These are phyloP conservation scores for Tringa solitaria DNA, from an alignment of 2,113 vertebrate species.

Conservation along the genomic window DNA sequence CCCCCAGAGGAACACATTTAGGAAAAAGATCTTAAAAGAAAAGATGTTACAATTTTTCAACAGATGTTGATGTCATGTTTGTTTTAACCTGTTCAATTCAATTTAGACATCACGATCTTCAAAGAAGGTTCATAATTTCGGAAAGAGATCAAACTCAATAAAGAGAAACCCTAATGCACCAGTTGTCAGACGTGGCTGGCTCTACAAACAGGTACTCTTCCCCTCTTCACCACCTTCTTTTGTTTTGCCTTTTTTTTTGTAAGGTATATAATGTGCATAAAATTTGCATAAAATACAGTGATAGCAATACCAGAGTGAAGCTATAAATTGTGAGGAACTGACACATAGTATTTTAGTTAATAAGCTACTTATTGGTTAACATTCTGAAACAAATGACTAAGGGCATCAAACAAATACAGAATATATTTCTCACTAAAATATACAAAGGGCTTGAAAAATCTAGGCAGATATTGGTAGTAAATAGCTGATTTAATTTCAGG, in stretches of 20 bases:
- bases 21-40: neutral
- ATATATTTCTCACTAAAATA: neutral
- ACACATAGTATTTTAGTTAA: neutral
- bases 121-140: slow-evolving; percentile 97
- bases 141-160: slow-evolving; percentile 97
- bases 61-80: neutral
- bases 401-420: neutral
- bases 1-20: neutral
- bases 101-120: slow-evolving; percentile 89
- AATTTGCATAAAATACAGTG: neutral
- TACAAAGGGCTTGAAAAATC: neutral
- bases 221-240: neutral
- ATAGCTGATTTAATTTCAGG: neutral
- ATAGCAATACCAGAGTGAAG: neutral
- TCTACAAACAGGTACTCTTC: slow-evolving; percentile 92
- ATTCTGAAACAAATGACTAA: neutral
- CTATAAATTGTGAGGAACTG: neutral
- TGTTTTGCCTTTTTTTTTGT: neutral
- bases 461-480: neutral
- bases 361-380: neutral
- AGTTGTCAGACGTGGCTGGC: slow-evolving; percentile 91
- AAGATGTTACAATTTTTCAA: neutral
- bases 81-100: slow-evolving; percentile 32
- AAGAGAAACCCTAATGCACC: slow-evolving; percentile 94
- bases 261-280: neutral